Evolutionary conservation across 2,113 vertebrate species (phyloP), one percentile per base, ranked within the genome.

Genomic region (Lanius collurio): DNA sequence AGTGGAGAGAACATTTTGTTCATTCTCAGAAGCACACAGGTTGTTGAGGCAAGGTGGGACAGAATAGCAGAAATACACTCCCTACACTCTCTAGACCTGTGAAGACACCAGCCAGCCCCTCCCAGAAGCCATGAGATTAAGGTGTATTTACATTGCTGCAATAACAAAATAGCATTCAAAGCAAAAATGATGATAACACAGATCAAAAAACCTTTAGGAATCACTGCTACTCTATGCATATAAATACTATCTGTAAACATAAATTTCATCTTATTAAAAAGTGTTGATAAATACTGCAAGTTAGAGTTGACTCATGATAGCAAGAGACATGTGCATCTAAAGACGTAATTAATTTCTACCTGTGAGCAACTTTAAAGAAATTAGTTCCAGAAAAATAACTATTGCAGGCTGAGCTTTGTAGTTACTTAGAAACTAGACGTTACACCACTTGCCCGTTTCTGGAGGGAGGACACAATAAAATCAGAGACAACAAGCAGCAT

Each of bases 211-310:
- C 4, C 59, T 57, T 55, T 31, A 68, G 87, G 31, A 87, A 79
- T 64, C 78, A 52, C 5, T 59, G 56, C 56, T 70, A 35, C 39
- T 62, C 47, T 67, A 9, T 15, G 13, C 2, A 23, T 59, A 70
- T 50, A 18, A 75, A 67, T 91, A 60, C 52, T 79, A 85, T 85
- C 57, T 82, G 44, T n/a, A 68, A 73, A 50, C 37, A 57, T 3
- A 73, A 78, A 65, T 42, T 49, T 50, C 3, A 70, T 74, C 39
- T 73, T 83, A 85, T 90, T 90, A 79, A 65, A 49, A 94, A 50
- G 56, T 55, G 88, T 69, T 96, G 90, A 96, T 74, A 94, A 91
- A 80, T 73, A 55, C 27, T 57, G 53, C 49, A 90, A 79, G n/a
- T 44, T 79, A 56, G 13, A 57, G n/a, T 88, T 96, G 85, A 88